Base-by-base conservation (phyloP, 2,888 invertebrate species). In the Steinernema hermaphroditum region DNA sequence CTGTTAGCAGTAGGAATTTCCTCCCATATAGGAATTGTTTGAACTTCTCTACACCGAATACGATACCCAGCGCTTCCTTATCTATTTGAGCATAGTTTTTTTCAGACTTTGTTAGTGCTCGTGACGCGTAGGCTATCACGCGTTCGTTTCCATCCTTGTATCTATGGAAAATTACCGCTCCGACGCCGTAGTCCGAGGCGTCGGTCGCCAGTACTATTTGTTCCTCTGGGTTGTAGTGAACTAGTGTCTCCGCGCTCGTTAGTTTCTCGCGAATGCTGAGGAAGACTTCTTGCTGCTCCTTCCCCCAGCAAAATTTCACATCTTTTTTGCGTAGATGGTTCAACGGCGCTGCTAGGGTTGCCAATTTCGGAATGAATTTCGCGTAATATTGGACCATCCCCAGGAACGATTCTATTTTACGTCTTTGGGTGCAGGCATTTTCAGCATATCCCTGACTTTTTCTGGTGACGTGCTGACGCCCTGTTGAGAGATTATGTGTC, bases 51-150 rank as follows among this genome's bases (percentile, higher is more conserved):
- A 88, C 76, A 2, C 87, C 86, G 81, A 81, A 88, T 6, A 88
- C 80, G 0, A 87, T 81, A 0, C 82, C 85, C 14, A 87, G 29
- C 0, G 82, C 85, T 79, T 89, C 89, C 16, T 87, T 80, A 73
- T 89, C 88, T 0, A 87, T 88, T 0, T 87, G 87, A 0, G 85
- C 78, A 57, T 88, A 88, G 19, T 87, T 88, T 0, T 75, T 71
- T 77, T 89, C 88, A 4, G 85, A 82, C 34, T 24, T 27, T 0
- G 44, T 79, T 14, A 86, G 75, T 0, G 75, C 22, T 12, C 79
- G 49, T 19, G 80, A 80, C 0, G 77, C 76, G 72, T 82, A 84
- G 14, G 77, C 76, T 2, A 86, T 76, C 0, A 79, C 80, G 41
- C 72, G 72, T 43, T 77, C 75, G 1, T 70, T 74, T 19, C 77